Evolutionary conservation across 2,797 vertebrate species (phyloP).

Genomic region (Manis javanica): DNA sequence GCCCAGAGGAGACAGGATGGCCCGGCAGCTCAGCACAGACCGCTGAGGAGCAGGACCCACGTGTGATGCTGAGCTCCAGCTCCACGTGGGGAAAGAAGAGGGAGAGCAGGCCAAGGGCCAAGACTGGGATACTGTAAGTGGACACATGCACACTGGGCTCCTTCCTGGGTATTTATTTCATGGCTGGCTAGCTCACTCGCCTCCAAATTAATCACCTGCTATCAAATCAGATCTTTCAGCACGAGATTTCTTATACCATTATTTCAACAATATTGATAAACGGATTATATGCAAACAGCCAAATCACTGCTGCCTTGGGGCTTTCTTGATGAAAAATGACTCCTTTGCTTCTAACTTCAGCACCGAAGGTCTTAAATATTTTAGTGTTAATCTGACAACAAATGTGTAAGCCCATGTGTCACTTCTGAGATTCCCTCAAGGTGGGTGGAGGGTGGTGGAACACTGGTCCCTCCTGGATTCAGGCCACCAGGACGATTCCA

Average conservation of each 20-base stretch:
- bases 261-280: slow-evolving; percentile 79
- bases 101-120: not conserved
- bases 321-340: slow-evolving; percentile 63
- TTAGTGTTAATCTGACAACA: slow-evolving; percentile 63
- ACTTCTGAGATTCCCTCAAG: not conserved
- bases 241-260: slow-evolving; percentile 79
- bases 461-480: not conserved
- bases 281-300: slow-evolving; percentile 77
- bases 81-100: not conserved
- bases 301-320: slow-evolving; percentile 51
- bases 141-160: not conserved
- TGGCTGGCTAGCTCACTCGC: slow-evolving; percentile 79
- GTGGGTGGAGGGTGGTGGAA: not conserved
- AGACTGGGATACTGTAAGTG: not conserved
- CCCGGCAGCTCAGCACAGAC: not conserved
- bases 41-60: slow-evolving; percentile 56
- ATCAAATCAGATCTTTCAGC: slow-evolving; percentile 80
- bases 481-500: not conserved
- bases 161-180: slow-evolving; percentile 67
- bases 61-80: slow-evolving; percentile 51
- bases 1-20: not conserved
- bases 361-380: slow-evolving; percentile 62
- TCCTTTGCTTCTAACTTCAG: not conserved
- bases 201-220: slow-evolving; percentile 83
- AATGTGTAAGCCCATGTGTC: not conserved